phyloP scores from a whole-genome alignment of 2,113 vertebrate species.

The Calidris pygmaea region DNA sequence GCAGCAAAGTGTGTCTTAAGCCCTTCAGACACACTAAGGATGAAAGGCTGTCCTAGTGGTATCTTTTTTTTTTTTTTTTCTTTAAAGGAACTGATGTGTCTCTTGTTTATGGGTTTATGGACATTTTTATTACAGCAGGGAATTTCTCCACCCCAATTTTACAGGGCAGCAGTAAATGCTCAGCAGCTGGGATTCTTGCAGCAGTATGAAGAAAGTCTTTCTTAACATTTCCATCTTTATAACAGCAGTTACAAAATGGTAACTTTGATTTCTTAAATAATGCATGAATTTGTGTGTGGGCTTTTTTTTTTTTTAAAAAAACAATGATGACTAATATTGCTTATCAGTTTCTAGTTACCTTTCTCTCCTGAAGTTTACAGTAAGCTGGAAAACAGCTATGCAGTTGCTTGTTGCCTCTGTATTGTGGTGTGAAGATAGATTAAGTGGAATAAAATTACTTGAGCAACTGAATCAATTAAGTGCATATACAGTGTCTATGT shows the following conservation, averaged over 20 bases:
- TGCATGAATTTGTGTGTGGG: neutral
- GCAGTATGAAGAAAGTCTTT: conserved; percentile 17
- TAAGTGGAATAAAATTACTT: neutral
- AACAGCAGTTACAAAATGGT: neutral
- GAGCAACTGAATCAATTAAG: neutral
- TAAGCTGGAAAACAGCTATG: neutral
- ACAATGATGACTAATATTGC: neutral
- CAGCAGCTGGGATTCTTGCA: conserved; percentile 23
- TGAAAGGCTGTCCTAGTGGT: neutral
- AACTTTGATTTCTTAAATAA: neutral
- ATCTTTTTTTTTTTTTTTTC: neutral
- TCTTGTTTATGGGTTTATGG: conserved; percentile 25
- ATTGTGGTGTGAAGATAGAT: neutral
- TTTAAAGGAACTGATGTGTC: neutral
- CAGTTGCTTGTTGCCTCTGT: neutral
- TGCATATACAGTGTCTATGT: neutral
- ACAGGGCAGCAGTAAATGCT: conserved; percentile 18
- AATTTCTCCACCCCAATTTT: conserved; percentile 24
- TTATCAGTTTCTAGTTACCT: neutral
- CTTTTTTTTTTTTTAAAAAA: neutral
- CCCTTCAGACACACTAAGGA: neutral
- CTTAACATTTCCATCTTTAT: neutral
- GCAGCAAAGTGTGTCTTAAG: neutral
- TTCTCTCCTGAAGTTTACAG: neutral
- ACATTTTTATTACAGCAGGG: conserved; percentile 25